Base-by-base conservation (phyloP, 2,888 invertebrate genomes). In the Antheraea assamensis region DNA sequence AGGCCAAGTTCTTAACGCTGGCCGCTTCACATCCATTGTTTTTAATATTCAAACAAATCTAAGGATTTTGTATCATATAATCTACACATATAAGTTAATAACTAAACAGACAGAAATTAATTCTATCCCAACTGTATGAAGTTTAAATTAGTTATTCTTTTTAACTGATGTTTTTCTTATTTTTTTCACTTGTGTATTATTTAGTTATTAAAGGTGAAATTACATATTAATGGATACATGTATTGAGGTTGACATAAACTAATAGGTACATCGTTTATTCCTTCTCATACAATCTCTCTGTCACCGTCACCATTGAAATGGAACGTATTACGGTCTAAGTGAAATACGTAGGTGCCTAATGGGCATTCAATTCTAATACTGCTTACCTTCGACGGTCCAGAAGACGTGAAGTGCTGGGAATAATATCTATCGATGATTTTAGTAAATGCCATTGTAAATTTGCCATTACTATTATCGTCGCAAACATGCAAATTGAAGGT, bases 321-420 rank as follows among this genome's bases (percentile, higher is more conserved):
- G 61, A 30, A 64, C 61, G 17, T 27, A 64, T 64, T 64, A 30
- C 13, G 3, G 27, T 1, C 61, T 64, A 17, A 64, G 30, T 64
- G 30, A 64, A 64, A 64, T 64, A 64, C 30, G 5, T 30, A 15
- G 4, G 61, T 64, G 30, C 17, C 15, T 30, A 30, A 27, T 30
- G 61, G 61, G 17, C 61, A 64, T 64, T 30, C 27, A 64, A 64
- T 64, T 64, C 30, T 27, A 64, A 64, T 64, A 30, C 15, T 64
- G 27, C 61, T 17, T 52, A 24, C n/a, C 30, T 10, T 30, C 4
- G 61, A 64, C 17, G 19, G 4, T 64, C 3, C 30, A 27, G 61
- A 30, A 64, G 10, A 58, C 13, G 15, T 15, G 27, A 61, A 24
- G 61, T 3, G 10, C 58, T 24, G 17, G 7, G 21, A n/a, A 21